These are phyloP conservation scores for Forbesichthys agassizii DNA, from an alignment of 2,113 vertebrate species.

Conservation along the genomic window DNA sequence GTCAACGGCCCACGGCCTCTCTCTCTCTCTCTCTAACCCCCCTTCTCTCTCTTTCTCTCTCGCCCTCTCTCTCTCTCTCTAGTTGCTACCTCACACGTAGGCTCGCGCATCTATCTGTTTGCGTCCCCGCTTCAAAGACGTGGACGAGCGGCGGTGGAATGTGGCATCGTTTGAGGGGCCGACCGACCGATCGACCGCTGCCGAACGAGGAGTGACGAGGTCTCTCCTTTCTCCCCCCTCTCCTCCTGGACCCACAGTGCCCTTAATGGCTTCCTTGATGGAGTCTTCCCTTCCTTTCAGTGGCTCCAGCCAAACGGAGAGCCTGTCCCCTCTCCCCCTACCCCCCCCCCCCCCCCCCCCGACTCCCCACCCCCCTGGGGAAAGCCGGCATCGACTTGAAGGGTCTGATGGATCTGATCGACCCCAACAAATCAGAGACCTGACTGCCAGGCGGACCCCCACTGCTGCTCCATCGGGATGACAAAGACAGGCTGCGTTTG, in stretches of 20 bases:
- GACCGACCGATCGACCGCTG: constrained; percentile 30
- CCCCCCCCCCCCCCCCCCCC: background rate
- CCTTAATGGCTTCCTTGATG: constrained; percentile 76
- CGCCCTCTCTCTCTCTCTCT: background rate
- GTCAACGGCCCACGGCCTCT: constrained; percentile 44
- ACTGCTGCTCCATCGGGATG: constrained; percentile 35
- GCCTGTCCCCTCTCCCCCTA: constrained; percentile 51
- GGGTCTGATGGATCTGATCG: constrained; percentile 60
- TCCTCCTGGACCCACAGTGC: constrained; percentile 70
- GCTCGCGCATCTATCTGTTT: constrained; percentile 63
- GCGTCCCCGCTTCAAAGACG: constrained; percentile 64
- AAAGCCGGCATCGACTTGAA: constrained; percentile 44
- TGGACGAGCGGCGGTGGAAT: constrained; percentile 55
- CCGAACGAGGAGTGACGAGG: constrained; percentile 71
- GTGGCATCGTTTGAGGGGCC: constrained; percentile 53
- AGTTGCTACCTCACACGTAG: constrained; percentile 50
- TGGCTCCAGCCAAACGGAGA: constrained; percentile 70
- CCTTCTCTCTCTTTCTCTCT: background rate
- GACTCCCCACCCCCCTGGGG: background rate
- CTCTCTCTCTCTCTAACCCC: background rate
- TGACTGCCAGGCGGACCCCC: constrained; percentile 40
- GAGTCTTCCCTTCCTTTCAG: constrained; percentile 72
- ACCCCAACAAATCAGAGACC: constrained; percentile 67
- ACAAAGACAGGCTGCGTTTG: background rate
- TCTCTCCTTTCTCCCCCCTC: constrained; percentile 74